These are phyloP conservation scores for Pollachius pollachius DNA, from an alignment of 2,113 vertebrate genomes.

Conservation along the genomic window DNA sequence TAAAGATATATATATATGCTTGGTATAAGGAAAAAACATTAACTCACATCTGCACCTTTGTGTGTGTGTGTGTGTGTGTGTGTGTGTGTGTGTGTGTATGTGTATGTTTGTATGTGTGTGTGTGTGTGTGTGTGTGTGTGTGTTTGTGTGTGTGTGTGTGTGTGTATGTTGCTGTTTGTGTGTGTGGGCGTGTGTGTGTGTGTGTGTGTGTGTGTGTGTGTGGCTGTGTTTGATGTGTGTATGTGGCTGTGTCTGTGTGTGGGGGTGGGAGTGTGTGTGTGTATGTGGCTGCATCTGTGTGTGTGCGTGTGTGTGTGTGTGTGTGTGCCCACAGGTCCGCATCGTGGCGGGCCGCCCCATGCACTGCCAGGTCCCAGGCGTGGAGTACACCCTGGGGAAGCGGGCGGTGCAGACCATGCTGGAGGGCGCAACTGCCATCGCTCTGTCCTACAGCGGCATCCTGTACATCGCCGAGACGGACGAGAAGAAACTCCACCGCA, in stretches of 20 bases:
- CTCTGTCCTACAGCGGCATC: constrained; percentile 91
- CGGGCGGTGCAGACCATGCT: constrained; percentile 91
- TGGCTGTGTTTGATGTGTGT: not conserved
- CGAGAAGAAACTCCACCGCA: constrained; percentile 96
- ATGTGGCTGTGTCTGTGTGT: not conserved
- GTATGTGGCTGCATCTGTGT: not conserved
- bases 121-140: not conserved
- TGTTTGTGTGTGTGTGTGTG: not conserved
- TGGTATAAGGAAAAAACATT: not conserved
- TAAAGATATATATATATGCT: too few relatives aligned
- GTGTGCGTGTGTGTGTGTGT: not conserved
- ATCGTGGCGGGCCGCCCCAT: constrained; percentile 94
- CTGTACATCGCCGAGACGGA: constrained; percentile 96
- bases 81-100: not conserved
- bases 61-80: not conserved
- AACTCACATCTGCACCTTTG: not conserved
- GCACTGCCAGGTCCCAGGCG: constrained; percentile 95
- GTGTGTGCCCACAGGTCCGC: constrained; percentile 73
- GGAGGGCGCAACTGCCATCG: constrained; percentile 90
- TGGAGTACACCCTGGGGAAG: constrained; percentile 89
- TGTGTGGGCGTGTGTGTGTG: not conserved
- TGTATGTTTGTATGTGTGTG: not conserved
- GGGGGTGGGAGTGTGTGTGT: not conserved
- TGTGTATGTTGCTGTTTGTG: not conserved
- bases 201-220: not conserved